Evolutionary conservation across 2,888 invertebrate genomes (phyloP).

Genomic region (Anthrax anthrax): DNA sequence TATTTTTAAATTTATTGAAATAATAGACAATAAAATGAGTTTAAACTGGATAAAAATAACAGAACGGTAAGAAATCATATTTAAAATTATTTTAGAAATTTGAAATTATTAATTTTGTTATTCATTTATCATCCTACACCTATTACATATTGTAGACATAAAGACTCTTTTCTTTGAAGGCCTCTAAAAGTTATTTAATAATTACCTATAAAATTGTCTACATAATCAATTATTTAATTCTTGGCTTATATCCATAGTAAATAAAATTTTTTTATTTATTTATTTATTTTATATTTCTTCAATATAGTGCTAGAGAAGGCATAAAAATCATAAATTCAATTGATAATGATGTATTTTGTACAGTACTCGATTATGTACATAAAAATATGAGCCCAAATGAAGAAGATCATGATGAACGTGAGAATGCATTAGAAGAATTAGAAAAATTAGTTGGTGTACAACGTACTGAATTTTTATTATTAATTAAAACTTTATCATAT

Average conservation of each 20-base stretch:
- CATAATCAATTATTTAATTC: no score
- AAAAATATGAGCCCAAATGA: constrained; percentile 27
- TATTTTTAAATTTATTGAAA: no score
- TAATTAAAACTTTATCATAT: constrained; percentile 34
- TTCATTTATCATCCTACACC: no score
- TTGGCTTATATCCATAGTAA: no score
- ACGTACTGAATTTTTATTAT: constrained; percentile 26
- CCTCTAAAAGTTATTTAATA: no score
- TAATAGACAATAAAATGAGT: constrained; percentile 17
- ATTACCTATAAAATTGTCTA: no score
- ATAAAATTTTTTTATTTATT: neutral
- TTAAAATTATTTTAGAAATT: neutral
- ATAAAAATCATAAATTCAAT: constrained; percentile 32
- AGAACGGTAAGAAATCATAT: constrained; percentile 18
- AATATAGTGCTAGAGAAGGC: constrained; percentile 29
- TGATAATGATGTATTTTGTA: constrained; percentile 29
- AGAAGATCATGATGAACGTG: constrained; percentile 21
- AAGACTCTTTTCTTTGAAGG: no score
- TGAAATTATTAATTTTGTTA: no score
- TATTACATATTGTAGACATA: no score
- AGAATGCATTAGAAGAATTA: constrained; percentile 29
- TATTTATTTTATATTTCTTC: neutral
- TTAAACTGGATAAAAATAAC: constrained; percentile 28
- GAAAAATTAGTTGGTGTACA: constrained; percentile 30
- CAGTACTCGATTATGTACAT: constrained; percentile 30